Conservation (phyloP, 2,888 invertebrate genomes). For the Saturnia pavonia region DNA sequence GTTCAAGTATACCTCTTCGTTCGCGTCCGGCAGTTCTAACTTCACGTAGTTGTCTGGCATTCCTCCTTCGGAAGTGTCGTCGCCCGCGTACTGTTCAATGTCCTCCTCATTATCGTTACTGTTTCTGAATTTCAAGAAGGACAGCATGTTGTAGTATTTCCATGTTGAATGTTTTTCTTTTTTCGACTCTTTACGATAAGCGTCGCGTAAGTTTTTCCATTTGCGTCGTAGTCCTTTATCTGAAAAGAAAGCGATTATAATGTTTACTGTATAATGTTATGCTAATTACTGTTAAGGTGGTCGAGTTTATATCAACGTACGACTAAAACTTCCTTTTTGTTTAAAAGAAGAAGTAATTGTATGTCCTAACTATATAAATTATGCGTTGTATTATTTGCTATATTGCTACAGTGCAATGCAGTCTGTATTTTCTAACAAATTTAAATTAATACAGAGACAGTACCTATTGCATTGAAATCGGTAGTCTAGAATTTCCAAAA, state of each 20-base stretch:
- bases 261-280: too few relatives aligned
- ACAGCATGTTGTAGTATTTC: slow-evolving; percentile 45
- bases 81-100: slow-evolving; percentile 19
- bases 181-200: slow-evolving; percentile 47
- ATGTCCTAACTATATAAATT: too few relatives aligned
- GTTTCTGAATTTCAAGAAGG: slow-evolving; percentile 38
- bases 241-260: background rate
- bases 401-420: too few relatives aligned
- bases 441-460: background rate
- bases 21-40: slow-evolving; percentile 28
- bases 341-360: too few relatives aligned
- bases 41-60: background rate
- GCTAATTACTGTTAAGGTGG: too few relatives aligned
- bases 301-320: too few relatives aligned
- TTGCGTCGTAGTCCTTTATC: slow-evolving; percentile 30
- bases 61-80: slow-evolving; percentile 16
- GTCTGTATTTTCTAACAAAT: background rate
- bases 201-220: slow-evolving; percentile 59
- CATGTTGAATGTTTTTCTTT: slow-evolving; percentile 49
- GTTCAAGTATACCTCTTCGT: slow-evolving; percentile 18
- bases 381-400: too few relatives aligned
- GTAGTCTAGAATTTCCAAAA: background rate
- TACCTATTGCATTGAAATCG: background rate
- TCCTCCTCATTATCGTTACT: slow-evolving; percentile 23
- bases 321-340: too few relatives aligned